A percentile compares a stretch with the other conserved stretches of the same genome.
Conservation (phyloP, 23 tunicate species). For the Diplosoma virens region DNA sequence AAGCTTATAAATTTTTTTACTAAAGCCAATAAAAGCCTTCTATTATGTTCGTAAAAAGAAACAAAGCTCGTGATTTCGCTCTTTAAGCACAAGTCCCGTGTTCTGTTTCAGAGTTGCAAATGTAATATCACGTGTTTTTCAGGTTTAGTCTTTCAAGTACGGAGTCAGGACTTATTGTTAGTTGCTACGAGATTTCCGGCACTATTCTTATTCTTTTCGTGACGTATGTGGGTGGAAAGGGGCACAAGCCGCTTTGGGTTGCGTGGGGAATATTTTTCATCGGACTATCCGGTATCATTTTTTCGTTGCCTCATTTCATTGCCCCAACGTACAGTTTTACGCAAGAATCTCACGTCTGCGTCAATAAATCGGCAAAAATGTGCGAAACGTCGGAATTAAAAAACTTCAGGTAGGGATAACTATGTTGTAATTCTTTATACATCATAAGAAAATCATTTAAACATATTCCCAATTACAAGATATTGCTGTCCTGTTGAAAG, state of each 20-base stretch:
- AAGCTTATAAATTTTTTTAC: too few species aligned
- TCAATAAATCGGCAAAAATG: background rate
- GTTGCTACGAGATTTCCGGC: slow-evolving; percentile 59
- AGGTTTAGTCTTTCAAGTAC: slow-evolving; percentile 79
- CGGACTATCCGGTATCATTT: slow-evolving; percentile 58
- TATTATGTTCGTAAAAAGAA: too few species aligned
- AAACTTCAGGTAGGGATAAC: slow-evolving; percentile 40
- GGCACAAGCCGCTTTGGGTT: slow-evolving; percentile 77
- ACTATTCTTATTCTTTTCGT: slow-evolving; percentile 55
- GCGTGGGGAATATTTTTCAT: slow-evolving; percentile 80
- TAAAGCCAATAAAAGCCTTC: too few species aligned
- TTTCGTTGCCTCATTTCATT: slow-evolving; percentile 74
- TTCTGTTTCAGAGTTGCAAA: too few species aligned
- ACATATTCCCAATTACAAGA: too few species aligned
- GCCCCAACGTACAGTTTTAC: slow-evolving; percentile 59
- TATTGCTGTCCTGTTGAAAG: too few species aligned
- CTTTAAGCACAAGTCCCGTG: too few species aligned
- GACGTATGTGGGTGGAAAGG: slow-evolving; percentile 71
- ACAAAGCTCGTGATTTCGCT: too few species aligned
- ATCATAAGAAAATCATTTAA: too few species aligned
- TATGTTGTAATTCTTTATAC: background rate
- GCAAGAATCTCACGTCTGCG: slow-evolving; percentile 26
- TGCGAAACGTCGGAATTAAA: slow-evolving; percentile 26
- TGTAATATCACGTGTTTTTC: too few species aligned
- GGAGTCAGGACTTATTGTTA: slow-evolving; percentile 74